phyloP scores from a whole-genome alignment of 2,888 invertebrate species.

The Patella ulyssiponensis region DNA sequence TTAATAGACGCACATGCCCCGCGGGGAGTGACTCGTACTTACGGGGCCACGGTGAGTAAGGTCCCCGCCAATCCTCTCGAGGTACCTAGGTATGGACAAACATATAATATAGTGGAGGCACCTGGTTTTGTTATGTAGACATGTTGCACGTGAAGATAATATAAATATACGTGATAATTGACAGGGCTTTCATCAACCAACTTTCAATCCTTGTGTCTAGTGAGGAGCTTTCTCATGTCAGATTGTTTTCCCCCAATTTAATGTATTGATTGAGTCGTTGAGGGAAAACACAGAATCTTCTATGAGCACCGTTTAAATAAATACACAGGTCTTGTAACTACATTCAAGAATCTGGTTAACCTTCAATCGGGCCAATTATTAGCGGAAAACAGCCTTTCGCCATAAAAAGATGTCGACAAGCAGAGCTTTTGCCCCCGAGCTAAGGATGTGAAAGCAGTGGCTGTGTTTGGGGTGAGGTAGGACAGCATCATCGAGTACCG shows the following conservation, averaged over 20 bases:
- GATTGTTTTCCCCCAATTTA: constrained; percentile 1
- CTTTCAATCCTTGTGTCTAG: neutral
- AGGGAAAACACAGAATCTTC: neutral
- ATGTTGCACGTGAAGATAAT: neutral
- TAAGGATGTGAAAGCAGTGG: neutral
- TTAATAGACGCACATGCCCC: neutral
- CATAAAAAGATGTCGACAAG: no score
- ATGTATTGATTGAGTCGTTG: neutral
- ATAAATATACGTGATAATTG: constrained; percentile 1
- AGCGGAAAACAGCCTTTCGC: neutral
- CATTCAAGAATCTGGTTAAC: neutral
- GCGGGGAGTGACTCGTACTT: neutral
- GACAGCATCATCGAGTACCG: neutral
- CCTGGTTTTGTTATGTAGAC: neutral
- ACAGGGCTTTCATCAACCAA: neutral
- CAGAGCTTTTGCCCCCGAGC: neutral
- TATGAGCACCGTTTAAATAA: neutral
- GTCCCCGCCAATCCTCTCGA: no score
- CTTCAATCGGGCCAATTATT: constrained; percentile 5
- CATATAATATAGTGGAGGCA: neutral
- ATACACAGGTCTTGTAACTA: constrained; percentile 8
- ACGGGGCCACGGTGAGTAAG: neutral
- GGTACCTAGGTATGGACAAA: neutral
- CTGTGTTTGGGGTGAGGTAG: constrained; percentile 3
- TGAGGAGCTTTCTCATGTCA: neutral